Percentiles rank a stretch among this genome's conserved stretches.
phyloP scores from a whole-genome alignment of 2,888 invertebrate species.

The Bombylius discolor region DNA sequence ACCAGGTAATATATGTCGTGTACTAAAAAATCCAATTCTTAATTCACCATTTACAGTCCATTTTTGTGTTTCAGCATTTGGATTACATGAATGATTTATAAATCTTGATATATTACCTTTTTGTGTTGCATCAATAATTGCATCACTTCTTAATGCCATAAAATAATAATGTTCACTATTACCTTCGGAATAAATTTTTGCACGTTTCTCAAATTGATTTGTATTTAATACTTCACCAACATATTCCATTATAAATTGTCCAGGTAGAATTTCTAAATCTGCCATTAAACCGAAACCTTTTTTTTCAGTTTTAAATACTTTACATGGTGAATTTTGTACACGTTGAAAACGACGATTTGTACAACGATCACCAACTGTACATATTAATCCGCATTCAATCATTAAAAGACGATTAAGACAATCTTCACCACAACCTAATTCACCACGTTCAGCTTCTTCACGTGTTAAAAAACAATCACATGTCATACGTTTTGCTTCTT shows the following conservation, averaged over 20 bases:
- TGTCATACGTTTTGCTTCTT: slow-evolving; percentile 84
- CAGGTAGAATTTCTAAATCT: slow-evolving; percentile 35
- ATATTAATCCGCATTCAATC: slow-evolving; percentile 93
- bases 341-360: slow-evolving; percentile 91
- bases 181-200: slow-evolving; percentile 76
- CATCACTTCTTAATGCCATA: slow-evolving; percentile 89
- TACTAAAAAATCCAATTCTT: slow-evolving; percentile 93
- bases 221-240: slow-evolving; percentile 93
- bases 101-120: slow-evolving; percentile 95
- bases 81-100: slow-evolving; percentile 98
- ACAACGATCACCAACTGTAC: slow-evolving; percentile 79
- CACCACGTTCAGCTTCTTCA: slow-evolving; percentile 74
- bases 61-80: slow-evolving; percentile 97
- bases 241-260: slow-evolving; percentile 95
- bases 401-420: slow-evolving; percentile 93
- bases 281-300: slow-evolving; percentile 87
- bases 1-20: slow-evolving; percentile 62
- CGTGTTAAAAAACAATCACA: slow-evolving; percentile 89
- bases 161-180: slow-evolving; percentile 93
- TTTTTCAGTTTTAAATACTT: slow-evolving; percentile 80
- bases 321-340: slow-evolving; percentile 68
- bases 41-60: slow-evolving; percentile 89
- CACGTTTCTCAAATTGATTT: slow-evolving; percentile 76
- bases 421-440: slow-evolving; percentile 85
- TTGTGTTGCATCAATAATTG: slow-evolving; percentile 89